These are phyloP conservation scores for Parus major DNA, from an alignment of 2,113 vertebrate genomes.

Conservation along the genomic window DNA sequence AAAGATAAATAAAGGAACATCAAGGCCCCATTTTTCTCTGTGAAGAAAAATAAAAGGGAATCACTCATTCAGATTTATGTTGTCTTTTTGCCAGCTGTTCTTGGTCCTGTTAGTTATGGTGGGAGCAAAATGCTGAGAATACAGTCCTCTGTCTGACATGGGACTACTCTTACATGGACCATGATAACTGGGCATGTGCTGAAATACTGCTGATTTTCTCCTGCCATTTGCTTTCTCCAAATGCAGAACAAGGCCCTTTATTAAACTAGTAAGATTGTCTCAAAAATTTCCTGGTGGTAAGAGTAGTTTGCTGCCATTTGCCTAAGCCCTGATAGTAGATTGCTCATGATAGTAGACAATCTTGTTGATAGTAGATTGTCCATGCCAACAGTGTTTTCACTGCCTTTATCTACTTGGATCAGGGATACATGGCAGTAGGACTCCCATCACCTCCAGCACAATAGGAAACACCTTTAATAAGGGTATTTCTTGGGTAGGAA, in stretches of 20 bases:
- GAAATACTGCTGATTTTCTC: neutral
- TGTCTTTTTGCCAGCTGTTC: neutral
- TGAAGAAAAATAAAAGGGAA: neutral
- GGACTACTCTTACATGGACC: neutral
- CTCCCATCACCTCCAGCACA: neutral
- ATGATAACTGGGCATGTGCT: neutral
- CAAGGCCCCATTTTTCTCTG: neutral
- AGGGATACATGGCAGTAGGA: neutral
- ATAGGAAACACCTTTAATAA: neutral
- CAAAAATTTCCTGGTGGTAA: neutral
- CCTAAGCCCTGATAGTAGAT: neutral
- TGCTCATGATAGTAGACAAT: neutral
- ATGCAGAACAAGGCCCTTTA: neutral
- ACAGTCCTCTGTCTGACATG: neutral
- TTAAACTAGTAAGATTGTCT: neutral
- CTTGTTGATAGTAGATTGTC: neutral
- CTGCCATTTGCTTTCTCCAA: neutral
- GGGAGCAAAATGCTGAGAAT: neutral
- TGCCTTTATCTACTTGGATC: neutral
- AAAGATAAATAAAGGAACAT: neutral
- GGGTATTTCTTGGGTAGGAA: neutral
- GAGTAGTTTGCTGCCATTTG: neutral
- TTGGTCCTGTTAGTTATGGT: neutral
- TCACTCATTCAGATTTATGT: neutral
- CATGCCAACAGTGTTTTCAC: neutral